Evolutionary conservation across 2,797 vertebrate species (phyloP).

Genomic region (Falco biarmicus): DNA sequence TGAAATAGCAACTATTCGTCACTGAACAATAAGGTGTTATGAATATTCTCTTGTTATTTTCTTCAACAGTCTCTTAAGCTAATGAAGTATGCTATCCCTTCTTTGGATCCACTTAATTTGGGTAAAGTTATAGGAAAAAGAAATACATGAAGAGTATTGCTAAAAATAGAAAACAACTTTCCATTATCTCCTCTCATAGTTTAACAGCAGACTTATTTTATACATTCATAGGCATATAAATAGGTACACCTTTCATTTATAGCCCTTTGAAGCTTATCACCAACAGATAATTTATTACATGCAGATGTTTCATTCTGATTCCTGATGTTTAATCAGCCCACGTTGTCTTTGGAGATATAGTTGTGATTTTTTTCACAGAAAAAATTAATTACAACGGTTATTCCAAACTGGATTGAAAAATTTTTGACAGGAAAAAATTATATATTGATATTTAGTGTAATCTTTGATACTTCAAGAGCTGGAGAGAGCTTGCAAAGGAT

Average conservation of each 20-base stretch:
- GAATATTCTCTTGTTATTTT: background rate
- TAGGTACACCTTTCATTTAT: background rate
- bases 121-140: background rate
- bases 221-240: background rate
- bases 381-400: constrained; percentile 46
- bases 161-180: background rate
- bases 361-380: constrained; percentile 44
- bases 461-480: background rate
- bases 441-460: background rate
- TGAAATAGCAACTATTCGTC: background rate
- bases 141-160: background rate
- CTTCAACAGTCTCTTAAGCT: background rate
- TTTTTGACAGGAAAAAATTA: background rate
- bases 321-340: constrained; percentile 36
- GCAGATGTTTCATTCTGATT: constrained; percentile 58
- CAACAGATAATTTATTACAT: constrained; percentile 19
- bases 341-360: constrained; percentile 42
- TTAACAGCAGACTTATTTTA: background rate
- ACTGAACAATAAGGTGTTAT: background rate
- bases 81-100: background rate
- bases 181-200: background rate
- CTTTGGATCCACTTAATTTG: background rate
- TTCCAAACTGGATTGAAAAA: constrained; percentile 37
- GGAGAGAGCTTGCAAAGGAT: background rate
- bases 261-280: constrained; percentile 28